A percentile compares a stretch with the other conserved stretches of the same genome.
Evolutionary conservation across 2,888 invertebrate species (phyloP).

Genomic region (Dasypogon diadema): DNA sequence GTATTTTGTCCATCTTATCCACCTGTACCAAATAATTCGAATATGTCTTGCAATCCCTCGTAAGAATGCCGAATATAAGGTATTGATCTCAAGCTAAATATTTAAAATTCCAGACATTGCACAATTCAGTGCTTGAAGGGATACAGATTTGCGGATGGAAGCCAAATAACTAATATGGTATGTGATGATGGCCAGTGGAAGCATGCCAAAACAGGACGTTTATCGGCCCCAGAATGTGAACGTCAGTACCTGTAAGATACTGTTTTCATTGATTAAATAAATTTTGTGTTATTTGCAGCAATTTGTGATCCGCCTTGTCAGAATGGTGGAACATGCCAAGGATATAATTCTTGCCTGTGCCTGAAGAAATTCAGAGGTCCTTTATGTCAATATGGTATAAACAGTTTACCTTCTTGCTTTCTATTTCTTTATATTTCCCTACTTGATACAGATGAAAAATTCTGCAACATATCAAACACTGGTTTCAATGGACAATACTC

Average conservation of each 20-base stretch:
- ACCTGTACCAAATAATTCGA: conserved; percentile 76
- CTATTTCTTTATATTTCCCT: background rate
- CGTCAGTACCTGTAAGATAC: conserved; percentile 69
- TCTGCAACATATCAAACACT: conserved; percentile 70
- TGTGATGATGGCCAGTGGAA: conserved; percentile 80
- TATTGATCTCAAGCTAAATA: background rate
- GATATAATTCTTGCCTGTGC: conserved; percentile 83
- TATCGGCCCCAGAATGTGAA: conserved; percentile 77
- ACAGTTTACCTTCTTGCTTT: too few species aligned
- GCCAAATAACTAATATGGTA: conserved; percentile 75
- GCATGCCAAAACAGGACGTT: conserved; percentile 75
- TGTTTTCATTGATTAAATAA: background rate
- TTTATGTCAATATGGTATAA: conserved; percentile 66
- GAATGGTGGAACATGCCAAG: conserved; percentile 85
- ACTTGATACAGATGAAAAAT: conserved; percentile 69
- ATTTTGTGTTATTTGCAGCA: conserved; percentile 62
- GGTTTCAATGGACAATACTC: conserved; percentile 83
- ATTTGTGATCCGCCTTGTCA: conserved; percentile 79
- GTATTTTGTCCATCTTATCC: conserved; percentile 78
- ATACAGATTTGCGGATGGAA: conserved; percentile 80
- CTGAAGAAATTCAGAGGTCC: conserved; percentile 73
- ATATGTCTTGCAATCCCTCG: conserved; percentile 74
- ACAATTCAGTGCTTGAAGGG: conserved; percentile 76
- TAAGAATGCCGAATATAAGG: conserved; percentile 66
- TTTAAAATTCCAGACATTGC: conserved; percentile 71